phyloP scores from a whole-genome alignment of 2,113 vertebrate genomes.

The Atrichornis clamosus region DNA sequence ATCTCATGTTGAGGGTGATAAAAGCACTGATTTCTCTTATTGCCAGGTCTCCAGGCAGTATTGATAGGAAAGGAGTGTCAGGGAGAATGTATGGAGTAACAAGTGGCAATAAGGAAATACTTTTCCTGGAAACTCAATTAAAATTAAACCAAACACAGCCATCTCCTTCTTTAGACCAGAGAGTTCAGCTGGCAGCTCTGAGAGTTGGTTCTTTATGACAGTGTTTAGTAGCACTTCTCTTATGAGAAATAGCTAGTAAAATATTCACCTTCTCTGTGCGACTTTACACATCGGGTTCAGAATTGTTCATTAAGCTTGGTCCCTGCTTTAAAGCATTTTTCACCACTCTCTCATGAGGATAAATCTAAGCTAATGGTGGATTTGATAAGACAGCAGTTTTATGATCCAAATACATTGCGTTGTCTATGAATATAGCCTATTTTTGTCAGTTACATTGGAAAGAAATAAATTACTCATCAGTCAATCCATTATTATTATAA shows the following conservation, averaged over 20 bases:
- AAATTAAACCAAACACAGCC: constrained; percentile 10
- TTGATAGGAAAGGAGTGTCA: constrained; percentile 44
- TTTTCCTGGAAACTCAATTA: constrained; percentile 40
- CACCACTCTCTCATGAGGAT: background rate
- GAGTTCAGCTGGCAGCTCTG: background rate
- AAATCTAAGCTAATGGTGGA: background rate
- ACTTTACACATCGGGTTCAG: background rate
- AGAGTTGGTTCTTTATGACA: background rate
- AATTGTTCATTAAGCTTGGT: background rate
- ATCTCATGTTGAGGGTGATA: background rate
- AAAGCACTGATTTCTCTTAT: background rate
- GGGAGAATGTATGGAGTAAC: background rate
- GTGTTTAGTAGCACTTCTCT: background rate
- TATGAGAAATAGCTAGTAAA: constrained; percentile 25
- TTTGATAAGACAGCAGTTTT: constrained; percentile 45
- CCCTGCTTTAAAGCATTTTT: background rate
- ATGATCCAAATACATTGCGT: constrained; percentile 46
- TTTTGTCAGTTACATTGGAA: constrained; percentile 67
- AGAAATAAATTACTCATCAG: constrained; percentile 71
- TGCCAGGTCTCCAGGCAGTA: background rate
- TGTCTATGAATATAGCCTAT: constrained; percentile 45
- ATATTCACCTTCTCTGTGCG: constrained; percentile 1
- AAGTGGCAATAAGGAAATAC: constrained; percentile 51
- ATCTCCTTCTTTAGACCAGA: background rate
- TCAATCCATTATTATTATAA: constrained; percentile 69